Percentiles rank a stretch among this genome's conserved stretches.
These are phyloP conservation scores for Porphyrio hochstetteri DNA, from an alignment of 2,113 vertebrate genomes.

Conservation along the genomic window DNA sequence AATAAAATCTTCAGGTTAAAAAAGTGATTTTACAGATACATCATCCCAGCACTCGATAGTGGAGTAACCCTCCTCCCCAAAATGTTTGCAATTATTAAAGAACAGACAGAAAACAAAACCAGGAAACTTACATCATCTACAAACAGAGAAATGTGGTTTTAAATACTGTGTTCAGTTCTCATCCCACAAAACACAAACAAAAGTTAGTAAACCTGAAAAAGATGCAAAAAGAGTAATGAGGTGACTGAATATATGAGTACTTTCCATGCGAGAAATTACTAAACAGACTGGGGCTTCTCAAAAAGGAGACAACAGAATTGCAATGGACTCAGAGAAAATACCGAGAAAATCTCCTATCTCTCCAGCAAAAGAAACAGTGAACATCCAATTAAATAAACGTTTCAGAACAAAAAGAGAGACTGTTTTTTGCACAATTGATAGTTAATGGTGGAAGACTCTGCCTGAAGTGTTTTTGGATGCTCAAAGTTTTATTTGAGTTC, in stretches of 20 bases:
- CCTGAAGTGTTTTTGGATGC: not conserved
- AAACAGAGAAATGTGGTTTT: not conserved
- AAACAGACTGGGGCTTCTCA: not conserved
- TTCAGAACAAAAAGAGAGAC: not conserved
- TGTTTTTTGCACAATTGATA: not conserved
- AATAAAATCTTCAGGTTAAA: not conserved
- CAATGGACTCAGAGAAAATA: not conserved
- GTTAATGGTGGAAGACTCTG: not conserved
- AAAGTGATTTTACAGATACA: not conserved
- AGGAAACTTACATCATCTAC: not conserved
- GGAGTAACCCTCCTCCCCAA: not conserved
- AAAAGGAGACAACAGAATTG: not conserved
- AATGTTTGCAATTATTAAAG: not conserved
- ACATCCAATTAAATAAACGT: not conserved
- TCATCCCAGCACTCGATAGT: not conserved
- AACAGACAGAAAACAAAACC: not conserved
- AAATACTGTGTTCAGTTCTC: not conserved
- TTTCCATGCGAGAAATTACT: not conserved
- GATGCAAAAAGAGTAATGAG: not conserved
- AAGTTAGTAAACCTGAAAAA: not conserved
- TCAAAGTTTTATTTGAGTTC: not conserved
- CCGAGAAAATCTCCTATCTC: not conserved
- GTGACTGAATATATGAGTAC: not conserved
- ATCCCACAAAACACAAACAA: not conserved
- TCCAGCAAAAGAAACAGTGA: not conserved